Percentiles rank a stretch among this genome's conserved stretches.
Conservation (phyloP, 2,113 vertebrate species). For the Alouatta palliata region DNA sequence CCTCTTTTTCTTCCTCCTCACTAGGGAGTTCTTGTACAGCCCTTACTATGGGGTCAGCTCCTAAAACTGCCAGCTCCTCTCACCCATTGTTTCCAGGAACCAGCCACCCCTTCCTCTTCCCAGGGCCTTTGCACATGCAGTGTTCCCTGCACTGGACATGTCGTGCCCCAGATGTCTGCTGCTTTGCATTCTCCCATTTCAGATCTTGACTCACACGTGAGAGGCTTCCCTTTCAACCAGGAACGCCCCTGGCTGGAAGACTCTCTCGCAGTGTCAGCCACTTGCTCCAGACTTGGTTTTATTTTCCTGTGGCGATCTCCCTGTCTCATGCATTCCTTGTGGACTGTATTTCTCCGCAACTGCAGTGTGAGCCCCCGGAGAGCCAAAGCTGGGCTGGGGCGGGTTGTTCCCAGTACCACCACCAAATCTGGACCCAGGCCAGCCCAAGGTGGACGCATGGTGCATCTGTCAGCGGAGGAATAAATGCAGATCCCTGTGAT, state of each 20-base stretch:
- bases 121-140: not conserved
- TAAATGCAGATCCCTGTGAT: rapidly evolving
- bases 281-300: too few relatives aligned
- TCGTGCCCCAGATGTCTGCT: too few relatives aligned
- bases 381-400: not conserved
- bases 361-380: not conserved
- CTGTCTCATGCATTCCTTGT: not conserved
- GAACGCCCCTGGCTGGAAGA: not conserved
- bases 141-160: rapidly evolving
- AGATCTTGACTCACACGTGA: not conserved
- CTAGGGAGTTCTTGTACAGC: not conserved
- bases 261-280: rapidly evolving
- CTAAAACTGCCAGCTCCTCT: not conserved
- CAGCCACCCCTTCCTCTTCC: not conserved
- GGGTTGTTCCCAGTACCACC: rapidly evolving
- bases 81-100: not conserved
- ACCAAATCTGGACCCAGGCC: not conserved
- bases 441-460: rapidly evolving
- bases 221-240: not conserved
- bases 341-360: not conserved
- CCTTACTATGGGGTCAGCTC: not conserved
- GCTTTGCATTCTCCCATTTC: too few relatives aligned
- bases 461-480: not conserved
- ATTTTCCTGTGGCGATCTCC: not conserved
- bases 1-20: too few relatives aligned